Evolutionary conservation across 2,113 vertebrate genomes (phyloP), one percentile per base, ranked within the genome.

Genomic region (Macrotis lagotis): DNA sequence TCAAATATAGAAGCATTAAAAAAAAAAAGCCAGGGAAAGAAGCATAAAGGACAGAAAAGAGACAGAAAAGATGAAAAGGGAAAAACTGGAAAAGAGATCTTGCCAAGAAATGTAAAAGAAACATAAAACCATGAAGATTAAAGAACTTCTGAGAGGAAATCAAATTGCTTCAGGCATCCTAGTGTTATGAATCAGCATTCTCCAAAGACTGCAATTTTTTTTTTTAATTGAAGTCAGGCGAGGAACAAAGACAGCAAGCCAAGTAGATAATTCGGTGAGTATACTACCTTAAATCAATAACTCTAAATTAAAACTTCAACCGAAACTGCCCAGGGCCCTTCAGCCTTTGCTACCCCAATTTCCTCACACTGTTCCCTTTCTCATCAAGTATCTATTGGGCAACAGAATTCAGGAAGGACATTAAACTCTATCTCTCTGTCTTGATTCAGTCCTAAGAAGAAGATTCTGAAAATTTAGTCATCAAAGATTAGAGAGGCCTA

Each of bases 281-380:
- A 44, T 83, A 44, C 66, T 37, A 66, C 55, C 55, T 74, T 95
- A 88, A 95, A 93, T 95, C 91, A 91, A 91, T 49, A 93, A 49
- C 90, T 11, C 16, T 51, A 93, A 91, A 93, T 89, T 92, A 95
- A 95, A 90, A 49, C 55, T 94, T 94, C 26, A 93, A 91, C 94
- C 51, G 53, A 91, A 52, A 89, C 90, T 8, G 19, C n/a, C 66
- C 37, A 24, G 37, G n/a, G 90, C 11, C 48, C 25, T 91, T 92
- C 91, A 94, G 74, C 48, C 51, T 93, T 93, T 48, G 94, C 66
- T 51, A 28, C 93, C 90, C 24, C 37, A 49, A 12, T 55, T 66
- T 25, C 25, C 51, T 88, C 26, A 24, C 44, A 88, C 55, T 90
- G 24, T 7, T 90, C 14, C 25, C 93, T 89, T 89, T 51, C 90